Conservation (phyloP, 2,797 vertebrate species). For the Distichodus sexfasciatus region DNA sequence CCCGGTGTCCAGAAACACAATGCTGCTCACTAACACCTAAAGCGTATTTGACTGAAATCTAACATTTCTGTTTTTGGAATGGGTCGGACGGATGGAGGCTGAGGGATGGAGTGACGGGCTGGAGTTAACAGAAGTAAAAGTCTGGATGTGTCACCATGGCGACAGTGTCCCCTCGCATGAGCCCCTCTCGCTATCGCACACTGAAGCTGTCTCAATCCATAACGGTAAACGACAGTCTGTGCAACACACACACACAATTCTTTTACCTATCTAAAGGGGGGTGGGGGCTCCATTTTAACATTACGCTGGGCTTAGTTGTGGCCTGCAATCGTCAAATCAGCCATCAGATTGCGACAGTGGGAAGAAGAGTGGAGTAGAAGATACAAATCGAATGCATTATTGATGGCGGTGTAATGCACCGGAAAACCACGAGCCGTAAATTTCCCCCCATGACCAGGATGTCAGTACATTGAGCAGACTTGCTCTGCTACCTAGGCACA, state of each 20-base stretch:
- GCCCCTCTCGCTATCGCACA: conserved; percentile 30
- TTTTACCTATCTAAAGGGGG: conserved; percentile 14
- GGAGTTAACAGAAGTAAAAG: conserved; percentile 38
- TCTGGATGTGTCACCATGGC: conserved; percentile 51
- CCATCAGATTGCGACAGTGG: conserved; percentile 19
- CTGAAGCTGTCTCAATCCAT: conserved; percentile 1
- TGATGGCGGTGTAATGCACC: conserved; percentile 25
- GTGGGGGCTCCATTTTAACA: conserved; percentile 16
- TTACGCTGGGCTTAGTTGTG: conserved; percentile 11
- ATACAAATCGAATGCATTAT: conserved; percentile 27
- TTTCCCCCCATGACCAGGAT: conserved; percentile 28
- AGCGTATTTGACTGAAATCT: neutral
- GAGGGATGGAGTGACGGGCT: conserved; percentile 16
- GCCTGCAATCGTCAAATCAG: conserved; percentile 18
- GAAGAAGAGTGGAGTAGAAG: neutral
- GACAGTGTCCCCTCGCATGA: conserved; percentile 35
- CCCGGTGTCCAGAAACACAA: too few relatives aligned
- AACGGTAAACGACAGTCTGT: conserved; percentile 12
- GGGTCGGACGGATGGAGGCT: neutral
- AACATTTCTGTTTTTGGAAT: neutral
- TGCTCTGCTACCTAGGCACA: conserved; percentile 6
- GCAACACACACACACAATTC: neutral
- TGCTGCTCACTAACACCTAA: neutral
- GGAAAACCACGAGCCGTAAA: conserved; percentile 18
- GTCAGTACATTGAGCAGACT: conserved; percentile 20